phyloP scores from a whole-genome alignment of 2,888 invertebrate species.

The Tenthredo notha region DNA sequence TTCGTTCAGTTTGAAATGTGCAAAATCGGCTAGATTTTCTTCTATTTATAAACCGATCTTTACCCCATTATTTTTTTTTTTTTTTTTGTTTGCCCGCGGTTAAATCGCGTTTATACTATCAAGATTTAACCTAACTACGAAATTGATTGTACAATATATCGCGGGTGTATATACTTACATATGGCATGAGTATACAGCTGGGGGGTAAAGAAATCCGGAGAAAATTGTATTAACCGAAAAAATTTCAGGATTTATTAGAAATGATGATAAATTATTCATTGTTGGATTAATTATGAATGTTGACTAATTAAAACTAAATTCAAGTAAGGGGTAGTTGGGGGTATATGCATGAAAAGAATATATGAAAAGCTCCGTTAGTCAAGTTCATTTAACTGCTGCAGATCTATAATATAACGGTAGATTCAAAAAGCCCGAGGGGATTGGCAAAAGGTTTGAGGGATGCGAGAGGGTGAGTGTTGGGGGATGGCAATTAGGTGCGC shows the following conservation, averaged over 20 bases:
- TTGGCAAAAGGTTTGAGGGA: constrained; percentile 17
- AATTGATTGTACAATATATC: background rate
- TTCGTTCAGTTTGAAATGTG: background rate
- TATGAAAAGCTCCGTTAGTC: background rate
- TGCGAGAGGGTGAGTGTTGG: background rate
- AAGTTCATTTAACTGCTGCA: constrained; percentile 5
- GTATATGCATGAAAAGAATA: background rate
- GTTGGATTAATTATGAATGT: background rate
- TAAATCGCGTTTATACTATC: background rate
- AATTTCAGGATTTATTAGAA: background rate
- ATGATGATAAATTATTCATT: background rate
- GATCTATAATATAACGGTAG: background rate
- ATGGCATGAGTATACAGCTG: background rate
- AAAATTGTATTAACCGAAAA: background rate
- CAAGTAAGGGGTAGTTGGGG: too few relatives aligned
- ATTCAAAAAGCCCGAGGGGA: background rate
- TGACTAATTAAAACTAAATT: background rate
- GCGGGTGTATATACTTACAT: background rate
- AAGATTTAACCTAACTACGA: background rate
- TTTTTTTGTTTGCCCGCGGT: background rate
- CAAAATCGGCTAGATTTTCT: background rate
- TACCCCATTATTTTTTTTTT: background rate
- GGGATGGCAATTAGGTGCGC: constrained; percentile 52
- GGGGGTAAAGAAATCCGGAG: background rate
- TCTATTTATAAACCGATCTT: constrained; percentile 1